Percentiles rank a stretch among this genome's conserved stretches.
phyloP scores from a whole-genome alignment of 2,888 invertebrate species.

The Ferrisia virgata region DNA sequence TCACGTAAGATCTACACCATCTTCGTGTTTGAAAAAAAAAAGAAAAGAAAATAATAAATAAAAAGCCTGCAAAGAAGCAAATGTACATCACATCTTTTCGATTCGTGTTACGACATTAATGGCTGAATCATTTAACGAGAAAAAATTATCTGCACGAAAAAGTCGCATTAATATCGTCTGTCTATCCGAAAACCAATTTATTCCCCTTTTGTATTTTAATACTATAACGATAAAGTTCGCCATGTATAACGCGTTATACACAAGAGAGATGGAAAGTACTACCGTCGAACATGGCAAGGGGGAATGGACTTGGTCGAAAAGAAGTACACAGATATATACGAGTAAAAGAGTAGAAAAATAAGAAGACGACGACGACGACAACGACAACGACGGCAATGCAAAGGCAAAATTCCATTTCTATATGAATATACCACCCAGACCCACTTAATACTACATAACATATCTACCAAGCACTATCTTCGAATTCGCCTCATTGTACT shows the following conservation, averaged over 20 bases:
- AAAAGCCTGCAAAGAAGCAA: too few species aligned
- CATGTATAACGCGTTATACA: neutral
- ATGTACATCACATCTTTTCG: neutral
- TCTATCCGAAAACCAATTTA: constrained; percentile 28
- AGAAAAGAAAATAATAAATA: too few species aligned
- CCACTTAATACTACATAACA: neutral
- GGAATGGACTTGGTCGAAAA: neutral
- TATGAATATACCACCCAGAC: neutral
- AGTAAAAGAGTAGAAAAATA: too few species aligned
- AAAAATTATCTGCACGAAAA: constrained; percentile 20
- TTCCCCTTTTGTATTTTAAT: constrained; percentile 28
- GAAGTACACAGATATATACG: too few species aligned
- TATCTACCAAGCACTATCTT: neutral
- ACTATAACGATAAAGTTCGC: constrained; percentile 6
- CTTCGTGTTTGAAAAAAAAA: neutral
- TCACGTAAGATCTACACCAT: neutral
- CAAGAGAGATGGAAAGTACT: neutral
- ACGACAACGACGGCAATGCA: neutral
- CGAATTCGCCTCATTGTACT: neutral
- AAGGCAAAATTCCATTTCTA: constrained; percentile 10
- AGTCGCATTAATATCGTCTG: constrained; percentile 16
- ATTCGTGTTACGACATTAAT: constrained; percentile 1
- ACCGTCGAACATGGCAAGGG: neutral
- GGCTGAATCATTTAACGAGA: constrained; percentile 9
- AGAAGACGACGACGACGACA: neutral